A percentile compares a stretch with the other conserved stretches of the same genome.
Conservation (phyloP, 2,113 vertebrate genomes). For the Ptyas mucosa region DNA sequence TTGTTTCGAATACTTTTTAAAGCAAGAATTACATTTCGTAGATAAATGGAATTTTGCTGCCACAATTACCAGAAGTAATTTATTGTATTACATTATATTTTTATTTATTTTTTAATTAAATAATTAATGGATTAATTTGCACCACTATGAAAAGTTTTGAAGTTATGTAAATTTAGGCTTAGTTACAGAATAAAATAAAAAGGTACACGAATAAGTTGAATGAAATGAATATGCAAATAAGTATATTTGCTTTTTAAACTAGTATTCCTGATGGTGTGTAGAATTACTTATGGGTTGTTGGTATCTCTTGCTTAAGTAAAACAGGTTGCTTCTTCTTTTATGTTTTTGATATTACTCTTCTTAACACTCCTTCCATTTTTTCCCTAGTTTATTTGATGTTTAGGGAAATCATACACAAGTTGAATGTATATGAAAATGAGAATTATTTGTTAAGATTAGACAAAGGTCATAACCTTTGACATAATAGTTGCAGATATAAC, state of each 20-base stretch:
- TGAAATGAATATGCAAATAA: background rate
- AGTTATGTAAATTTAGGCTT: background rate
- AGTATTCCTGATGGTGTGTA: background rate
- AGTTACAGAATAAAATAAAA: background rate
- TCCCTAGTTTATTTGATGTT: constrained; percentile 26
- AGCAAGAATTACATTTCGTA: background rate
- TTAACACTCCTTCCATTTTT: constrained; percentile 14
- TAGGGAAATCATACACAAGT: constrained; percentile 22
- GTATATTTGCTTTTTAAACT: constrained; percentile 28
- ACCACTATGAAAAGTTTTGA: background rate
- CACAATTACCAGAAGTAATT: background rate
- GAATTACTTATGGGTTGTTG: background rate
- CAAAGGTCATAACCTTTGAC: constrained; percentile 23
- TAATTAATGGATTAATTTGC: background rate
- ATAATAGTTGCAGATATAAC: constrained; percentile 34
- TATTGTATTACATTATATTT: background rate
- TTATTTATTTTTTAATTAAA: background rate
- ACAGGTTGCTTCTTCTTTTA: too few species aligned
- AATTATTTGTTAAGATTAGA: constrained; percentile 23
- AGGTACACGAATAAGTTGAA: background rate
- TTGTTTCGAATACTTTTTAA: background rate
- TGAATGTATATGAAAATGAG: constrained; percentile 14
- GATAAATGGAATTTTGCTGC: background rate
- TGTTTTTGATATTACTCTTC: background rate
- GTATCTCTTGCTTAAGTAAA: too few species aligned